Conservation (phyloP, 2,113 vertebrate species). For the Zosterops borbonicus region DNA sequence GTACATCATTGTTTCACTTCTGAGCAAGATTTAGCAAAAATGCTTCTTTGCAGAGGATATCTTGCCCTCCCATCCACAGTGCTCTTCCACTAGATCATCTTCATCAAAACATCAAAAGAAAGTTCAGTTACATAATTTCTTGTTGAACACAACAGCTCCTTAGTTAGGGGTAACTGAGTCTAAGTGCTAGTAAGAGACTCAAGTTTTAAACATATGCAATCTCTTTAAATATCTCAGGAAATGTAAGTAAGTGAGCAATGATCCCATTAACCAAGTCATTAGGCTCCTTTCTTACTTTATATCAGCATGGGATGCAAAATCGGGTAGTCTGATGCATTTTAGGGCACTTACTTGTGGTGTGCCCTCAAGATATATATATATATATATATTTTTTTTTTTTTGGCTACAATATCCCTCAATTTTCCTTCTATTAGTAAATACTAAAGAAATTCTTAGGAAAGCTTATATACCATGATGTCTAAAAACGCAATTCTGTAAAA, state of each 20-base stretch:
- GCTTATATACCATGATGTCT: not conserved
- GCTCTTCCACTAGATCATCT: not conserved
- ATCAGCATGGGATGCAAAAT: not conserved
- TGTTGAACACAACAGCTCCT: not conserved
- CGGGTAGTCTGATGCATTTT: not conserved
- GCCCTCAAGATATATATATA: not conserved
- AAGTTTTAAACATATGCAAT: not conserved
- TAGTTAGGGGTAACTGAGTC: not conserved
- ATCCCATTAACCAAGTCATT: not conserved
- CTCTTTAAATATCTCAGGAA: not conserved
- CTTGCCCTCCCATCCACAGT: not conserved
- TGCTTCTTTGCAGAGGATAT: not conserved
- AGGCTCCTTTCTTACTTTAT: not conserved
- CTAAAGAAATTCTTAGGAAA: not conserved
- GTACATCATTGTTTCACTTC: not conserved
- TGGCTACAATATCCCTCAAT: not conserved
- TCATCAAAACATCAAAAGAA: not conserved
- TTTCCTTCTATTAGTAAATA: not conserved
- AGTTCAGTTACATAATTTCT: not conserved
- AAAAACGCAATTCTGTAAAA: not conserved
- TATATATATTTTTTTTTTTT: not conserved
- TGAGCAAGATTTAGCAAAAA: not conserved
- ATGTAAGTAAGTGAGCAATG: not conserved
- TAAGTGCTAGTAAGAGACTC: not conserved
- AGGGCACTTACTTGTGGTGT: not conserved